Conservation (phyloP, 2,113 vertebrate genomes). For the Anser cygnoides region DNA sequence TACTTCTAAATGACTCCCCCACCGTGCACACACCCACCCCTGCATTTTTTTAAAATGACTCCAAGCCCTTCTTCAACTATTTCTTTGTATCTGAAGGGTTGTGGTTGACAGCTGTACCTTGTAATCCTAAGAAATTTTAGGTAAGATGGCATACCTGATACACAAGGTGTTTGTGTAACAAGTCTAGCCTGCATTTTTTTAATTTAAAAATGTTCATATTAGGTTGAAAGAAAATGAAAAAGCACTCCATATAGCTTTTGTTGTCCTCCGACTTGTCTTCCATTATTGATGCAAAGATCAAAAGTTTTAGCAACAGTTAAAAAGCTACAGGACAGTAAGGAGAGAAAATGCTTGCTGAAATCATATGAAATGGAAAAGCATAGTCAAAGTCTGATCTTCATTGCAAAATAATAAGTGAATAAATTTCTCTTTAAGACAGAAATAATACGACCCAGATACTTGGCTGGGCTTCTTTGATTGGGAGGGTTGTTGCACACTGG, state of each 20-base stretch:
- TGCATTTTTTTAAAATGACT: neutral
- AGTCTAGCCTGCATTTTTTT: neutral
- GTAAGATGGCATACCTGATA: neutral
- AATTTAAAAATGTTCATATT: neutral
- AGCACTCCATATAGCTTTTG: constrained; percentile 34
- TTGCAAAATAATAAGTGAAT: neutral
- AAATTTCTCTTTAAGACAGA: neutral
- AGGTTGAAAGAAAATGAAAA: neutral
- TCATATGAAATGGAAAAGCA: neutral
- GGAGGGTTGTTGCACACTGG: constrained; percentile 27
- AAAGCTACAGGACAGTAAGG: neutral
- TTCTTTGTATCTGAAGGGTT: neutral
- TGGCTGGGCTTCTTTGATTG: constrained; percentile 27
- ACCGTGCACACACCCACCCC: neutral
- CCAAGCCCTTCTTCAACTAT: neutral
- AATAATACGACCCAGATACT: constrained; percentile 44
- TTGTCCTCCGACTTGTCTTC: constrained; percentile 55
- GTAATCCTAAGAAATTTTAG: neutral
- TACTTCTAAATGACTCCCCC: neutral
- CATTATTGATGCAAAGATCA: constrained; percentile 3
- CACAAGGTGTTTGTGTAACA: neutral
- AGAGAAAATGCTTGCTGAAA: neutral
- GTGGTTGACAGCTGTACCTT: neutral
- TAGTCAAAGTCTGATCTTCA: neutral
- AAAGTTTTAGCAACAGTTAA: neutral